Base-by-base conservation (phyloP, 2,888 invertebrate species). In the Epistrophe eligans region DNA sequence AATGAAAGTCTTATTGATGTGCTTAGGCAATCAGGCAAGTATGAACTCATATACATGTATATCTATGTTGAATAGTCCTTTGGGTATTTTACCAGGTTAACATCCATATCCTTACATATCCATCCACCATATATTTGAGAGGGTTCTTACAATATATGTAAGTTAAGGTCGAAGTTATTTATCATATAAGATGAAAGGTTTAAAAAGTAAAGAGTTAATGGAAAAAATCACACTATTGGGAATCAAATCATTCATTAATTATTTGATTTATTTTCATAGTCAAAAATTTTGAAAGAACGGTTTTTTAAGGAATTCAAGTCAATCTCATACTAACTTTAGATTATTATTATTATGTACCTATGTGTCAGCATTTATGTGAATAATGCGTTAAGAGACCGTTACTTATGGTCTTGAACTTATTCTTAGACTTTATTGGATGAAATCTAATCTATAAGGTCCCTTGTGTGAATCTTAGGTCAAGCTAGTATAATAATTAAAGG, bases 1-100 rank as follows among this genome's bases (percentile, higher is more conserved):
- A 67, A 9, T 1, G 9, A 40, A 52, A 67, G 35, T 77, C 52
- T 60, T 57, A 73, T 67, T 67, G 67, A 67, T 67, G 57, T 77
- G 67, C 67, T 55, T 73, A 70, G 58, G 66, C 67, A 72, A 52
- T 73, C 60, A 72, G 55, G 60, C 55, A 35, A 77, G 77, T 45
- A 57, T n/a, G 10, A 11, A 60, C 40, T 62, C 15, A 64, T 45
- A 10, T 11, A 17, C 8, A 5, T 6, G 4, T 7, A 28, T 55
- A 15, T 28, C 13, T 62, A 67, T 50, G 19, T 70, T 73, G 67
- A 83, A 73, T 40, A 67, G 60, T 55, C 67, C 58, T 62, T 64
- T 60, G 58, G 24, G 45, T 38, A 15, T 24, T 55, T 52, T 38
- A 24, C n/a, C 28, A n/a, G 24, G 17, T 52, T 28, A n/a, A n/a